Evolutionary conservation across 2,113 vertebrate genomes (phyloP), one percentile per base, ranked within the genome.

Genomic region (Albula glossodonta): DNA sequence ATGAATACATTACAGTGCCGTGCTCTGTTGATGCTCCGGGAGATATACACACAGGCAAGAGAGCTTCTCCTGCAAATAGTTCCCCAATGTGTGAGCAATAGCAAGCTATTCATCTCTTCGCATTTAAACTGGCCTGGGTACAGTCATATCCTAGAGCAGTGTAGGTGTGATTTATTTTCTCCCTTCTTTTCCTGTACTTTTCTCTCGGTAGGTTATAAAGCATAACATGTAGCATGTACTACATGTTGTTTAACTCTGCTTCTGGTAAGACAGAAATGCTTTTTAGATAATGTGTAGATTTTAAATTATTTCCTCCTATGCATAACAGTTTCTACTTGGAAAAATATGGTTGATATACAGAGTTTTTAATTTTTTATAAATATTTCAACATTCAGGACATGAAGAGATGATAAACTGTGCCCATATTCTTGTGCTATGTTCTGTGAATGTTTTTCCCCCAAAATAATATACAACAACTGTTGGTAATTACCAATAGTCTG

Each of bases 41-140:
- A 93, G 90, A 94, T 92, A 92, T 91, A 89, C 88, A 85, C 66
- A 85, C 82, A 81, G 91, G 49, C 88, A 88, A 41, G 81, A 80
- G 78, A 79, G 83, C 89, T 87, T 90, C 86, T 91, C 91, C 85
- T 87, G 89, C 90, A 94, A 94, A 94, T 92, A 92, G 90, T 92
- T 92, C 93, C 92, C 92, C 81, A 51, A 93, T 91, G 92, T 91
- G 87, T 83, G 89, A 93, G 88, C 84, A 13, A 88, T 85, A 86
- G 90, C 86, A 88, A 93, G 91, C 90, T 90, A 92, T 94, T 93
- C 91, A 92, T 93, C 92, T 92, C 90, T 85, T 89, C 85, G 87
- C 88, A 31, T 93, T 93, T 92, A 92, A 91, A 87, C 66, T 81
- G 89, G 88, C 87, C 89, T 86, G 85, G 86, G 84, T 89, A 88